Evolutionary conservation across 2,797 vertebrate genomes (phyloP).

Genomic region (Peromyscus melanophrys): DNA sequence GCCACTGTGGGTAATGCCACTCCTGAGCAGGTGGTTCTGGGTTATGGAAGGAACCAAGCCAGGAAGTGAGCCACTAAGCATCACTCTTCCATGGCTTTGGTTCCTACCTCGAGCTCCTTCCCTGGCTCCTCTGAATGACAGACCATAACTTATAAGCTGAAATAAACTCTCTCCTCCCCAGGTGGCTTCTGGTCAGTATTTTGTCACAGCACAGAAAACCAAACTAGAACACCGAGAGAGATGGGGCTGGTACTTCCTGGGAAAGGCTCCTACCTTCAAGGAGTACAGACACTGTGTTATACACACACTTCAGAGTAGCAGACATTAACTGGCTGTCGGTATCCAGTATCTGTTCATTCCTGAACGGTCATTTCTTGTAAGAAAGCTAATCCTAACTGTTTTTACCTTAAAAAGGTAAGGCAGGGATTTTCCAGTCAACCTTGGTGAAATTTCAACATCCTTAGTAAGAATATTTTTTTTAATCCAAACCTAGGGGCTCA

Average conservation of each 20-base stretch:
- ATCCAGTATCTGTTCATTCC: not conserved
- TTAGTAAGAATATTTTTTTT: not conserved
- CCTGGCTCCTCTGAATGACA: not conserved
- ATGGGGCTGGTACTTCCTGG: not conserved
- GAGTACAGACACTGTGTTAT: not conserved
- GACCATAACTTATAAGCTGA: not conserved
- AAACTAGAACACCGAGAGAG: not conserved
- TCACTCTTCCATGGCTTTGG: not conserved
- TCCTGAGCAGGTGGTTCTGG: not conserved
- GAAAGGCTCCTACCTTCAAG: not conserved
- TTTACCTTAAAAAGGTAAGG: not conserved
- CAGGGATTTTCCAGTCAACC: not conserved
- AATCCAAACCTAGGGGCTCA: not conserved
- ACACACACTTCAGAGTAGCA: not conserved
- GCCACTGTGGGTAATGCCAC: not conserved
- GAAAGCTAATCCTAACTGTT: not conserved
- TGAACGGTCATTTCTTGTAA: not conserved
- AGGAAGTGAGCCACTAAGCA: not conserved
- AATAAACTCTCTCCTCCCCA: not conserved
- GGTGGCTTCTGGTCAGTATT: not conserved
- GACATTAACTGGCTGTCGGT: not conserved
- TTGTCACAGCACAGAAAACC: not conserved
- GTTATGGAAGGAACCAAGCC: no score
- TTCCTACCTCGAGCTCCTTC: not conserved
- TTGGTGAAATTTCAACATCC: not conserved